Base-by-base conservation (phyloP, 1,140 invertebrate genomes). In the Bombus waltoni region DNA sequence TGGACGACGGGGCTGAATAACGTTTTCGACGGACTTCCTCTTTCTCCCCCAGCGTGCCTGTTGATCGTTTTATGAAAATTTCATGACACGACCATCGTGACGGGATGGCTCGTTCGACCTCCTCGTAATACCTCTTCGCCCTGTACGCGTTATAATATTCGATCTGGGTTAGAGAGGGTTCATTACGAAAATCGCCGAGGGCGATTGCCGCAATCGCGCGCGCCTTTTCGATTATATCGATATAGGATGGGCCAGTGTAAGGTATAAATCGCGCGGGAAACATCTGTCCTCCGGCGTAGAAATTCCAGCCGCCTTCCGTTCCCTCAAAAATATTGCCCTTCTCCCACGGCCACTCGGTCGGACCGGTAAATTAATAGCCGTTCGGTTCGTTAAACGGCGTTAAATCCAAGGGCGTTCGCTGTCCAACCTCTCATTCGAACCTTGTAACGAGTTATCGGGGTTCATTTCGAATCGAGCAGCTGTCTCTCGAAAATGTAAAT, bases 41-140 rank as follows among this genome's bases (percentile, higher is more conserved):
- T 13, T 15, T 32, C 8, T 18, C 22, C 25, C 18, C 18, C 32
- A 66, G 85, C 59, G 59, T 28, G 59, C 65, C 88, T 89, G 81
- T 80, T 82, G 75, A 87, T 85, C 75, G 47, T 87, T 85, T 87
- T 87, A 87, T 62, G 78, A 84, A 89, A 89, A 66, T 90, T 90
- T 83, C 79, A 83, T 71, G 59, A 76, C 70, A 25, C 40, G 38
- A 18, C 44, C 38, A 11, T 77, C 53, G 28, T 47, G 15, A 35
- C 18, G 9, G n/a, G 18, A 53, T 25, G 35, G 80, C 10, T 44
- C 22, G 22, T 65, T 66, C 65, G 11, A 66, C 13, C 62, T 38
- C 72, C 25, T n/a, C 4, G 28, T 6, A 18, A 81, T 72, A 59
- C 47, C 66, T 38, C 25, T 53, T 42, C 68, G 10, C 22, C 8